phyloP scores from a whole-genome alignment of 1,140 invertebrate genomes.

The Nephila pilipes region DNA sequence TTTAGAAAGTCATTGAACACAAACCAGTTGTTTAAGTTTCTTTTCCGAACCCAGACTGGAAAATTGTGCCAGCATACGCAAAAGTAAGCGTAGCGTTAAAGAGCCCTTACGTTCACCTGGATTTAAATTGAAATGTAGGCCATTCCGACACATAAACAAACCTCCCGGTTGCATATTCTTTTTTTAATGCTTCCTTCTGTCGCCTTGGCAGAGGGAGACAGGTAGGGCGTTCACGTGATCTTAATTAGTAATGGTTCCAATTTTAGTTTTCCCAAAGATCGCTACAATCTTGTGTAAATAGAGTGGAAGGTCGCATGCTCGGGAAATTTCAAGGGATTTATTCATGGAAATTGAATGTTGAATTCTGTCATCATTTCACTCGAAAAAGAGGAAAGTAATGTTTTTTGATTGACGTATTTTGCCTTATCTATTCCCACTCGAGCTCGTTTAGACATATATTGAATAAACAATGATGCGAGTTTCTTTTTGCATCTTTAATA shows the following conservation, averaged over 20 bases:
- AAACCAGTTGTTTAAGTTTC: no score
- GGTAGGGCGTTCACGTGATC: slow-evolving; percentile 40
- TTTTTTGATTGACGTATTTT: no score
- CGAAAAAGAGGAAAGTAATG: no score
- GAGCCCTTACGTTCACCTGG: slow-evolving; percentile 24
- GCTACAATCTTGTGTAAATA: slow-evolving; percentile 37
- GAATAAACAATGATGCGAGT: no score
- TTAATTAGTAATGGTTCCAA: slow-evolving; percentile 52
- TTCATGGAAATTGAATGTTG: neutral
- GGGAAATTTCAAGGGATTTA: neutral
- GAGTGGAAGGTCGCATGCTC: neutral
- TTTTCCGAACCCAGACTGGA: neutral
- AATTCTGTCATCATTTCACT: neutral
- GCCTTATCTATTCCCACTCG: no score
- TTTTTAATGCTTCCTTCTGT: neutral
- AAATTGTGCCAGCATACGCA: neutral
- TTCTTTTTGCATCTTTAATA: no score
- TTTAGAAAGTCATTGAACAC: no score
- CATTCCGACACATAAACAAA: slow-evolving; percentile 41
- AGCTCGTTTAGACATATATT: no score
- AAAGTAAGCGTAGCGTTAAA: neutral
- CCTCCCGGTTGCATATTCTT: slow-evolving; percentile 28
- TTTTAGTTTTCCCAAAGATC: slow-evolving; percentile 42
- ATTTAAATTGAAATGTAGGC: slow-evolving; percentile 48
- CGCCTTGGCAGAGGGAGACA: slow-evolving; percentile 32